A percentile compares a stretch with the other conserved stretches of the same genome.
Evolutionary conservation across 2,888 invertebrate species (phyloP).

Genomic region (Saturnia japonica): DNA sequence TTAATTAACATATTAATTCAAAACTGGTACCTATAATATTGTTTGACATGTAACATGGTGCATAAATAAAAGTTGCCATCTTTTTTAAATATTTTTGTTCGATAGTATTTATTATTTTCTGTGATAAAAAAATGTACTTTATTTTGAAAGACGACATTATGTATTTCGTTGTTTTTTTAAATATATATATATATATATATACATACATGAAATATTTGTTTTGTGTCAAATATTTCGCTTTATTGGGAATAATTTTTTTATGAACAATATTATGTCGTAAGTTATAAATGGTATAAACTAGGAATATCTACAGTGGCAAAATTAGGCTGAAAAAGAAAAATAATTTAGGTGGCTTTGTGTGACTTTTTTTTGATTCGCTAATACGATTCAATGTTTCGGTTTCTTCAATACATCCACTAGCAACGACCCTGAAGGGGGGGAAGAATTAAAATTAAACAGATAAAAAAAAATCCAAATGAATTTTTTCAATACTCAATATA

Average conservation of each 20-base stretch:
- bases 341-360: too few relatives aligned
- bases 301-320: background rate
- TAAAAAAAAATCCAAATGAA: background rate
- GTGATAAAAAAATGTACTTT: slow-evolving; percentile 64
- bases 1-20: slow-evolving; percentile 20
- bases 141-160: slow-evolving; percentile 25
- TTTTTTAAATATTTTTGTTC: slow-evolving; percentile 53
- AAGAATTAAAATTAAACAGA: background rate
- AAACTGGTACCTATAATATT: slow-evolving; percentile 27
- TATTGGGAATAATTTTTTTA: background rate
- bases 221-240: slow-evolving; percentile 22
- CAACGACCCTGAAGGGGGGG: background rate
- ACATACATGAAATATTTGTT: slow-evolving; percentile 16
- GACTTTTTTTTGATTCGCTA: background rate
- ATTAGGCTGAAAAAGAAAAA: too few relatives aligned
- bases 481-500: too few relatives aligned
- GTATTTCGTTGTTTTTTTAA: slow-evolving; percentile 29
- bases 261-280: background rate
- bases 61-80: slow-evolving; percentile 74
- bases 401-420: background rate
- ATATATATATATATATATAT: background rate
- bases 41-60: slow-evolving; percentile 57
- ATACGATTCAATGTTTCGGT: background rate
- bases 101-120: slow-evolving; percentile 78
- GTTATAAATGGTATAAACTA: background rate